These are phyloP conservation scores for Acronicta psi DNA, from an alignment of 2,888 invertebrate species.

Conservation along the genomic window DNA sequence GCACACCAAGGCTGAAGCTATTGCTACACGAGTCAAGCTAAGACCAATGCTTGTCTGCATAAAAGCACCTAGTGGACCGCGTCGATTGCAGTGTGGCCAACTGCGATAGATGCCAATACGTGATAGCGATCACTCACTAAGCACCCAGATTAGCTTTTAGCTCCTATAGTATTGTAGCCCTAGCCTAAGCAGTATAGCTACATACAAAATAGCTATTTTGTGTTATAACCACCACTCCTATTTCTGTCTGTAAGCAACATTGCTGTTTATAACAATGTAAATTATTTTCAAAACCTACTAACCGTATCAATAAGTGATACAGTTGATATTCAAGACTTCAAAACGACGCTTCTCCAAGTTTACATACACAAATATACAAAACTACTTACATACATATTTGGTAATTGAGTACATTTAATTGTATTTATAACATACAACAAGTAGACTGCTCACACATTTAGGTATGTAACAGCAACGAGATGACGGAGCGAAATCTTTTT, in stretches of 20 bases:
- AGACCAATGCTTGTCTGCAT: too few species aligned
- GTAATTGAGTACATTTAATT: slow-evolving; percentile 53
- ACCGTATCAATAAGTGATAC: background rate
- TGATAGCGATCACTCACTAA: too few species aligned
- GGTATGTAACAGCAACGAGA: background rate
- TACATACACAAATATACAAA: slow-evolving; percentile 13
- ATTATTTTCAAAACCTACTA: background rate
- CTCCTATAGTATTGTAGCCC: too few species aligned
- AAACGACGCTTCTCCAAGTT: background rate
- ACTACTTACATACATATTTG: slow-evolving; percentile 42
- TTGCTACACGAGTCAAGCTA: too few species aligned
- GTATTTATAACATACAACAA: slow-evolving; percentile 45
- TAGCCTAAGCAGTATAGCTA: background rate
- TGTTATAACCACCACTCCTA: background rate
- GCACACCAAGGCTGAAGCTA: too few species aligned
- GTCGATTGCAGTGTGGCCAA: too few species aligned
- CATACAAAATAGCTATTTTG: background rate
- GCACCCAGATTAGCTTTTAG: too few species aligned
- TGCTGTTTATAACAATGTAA: background rate
- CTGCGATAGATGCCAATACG: too few species aligned
- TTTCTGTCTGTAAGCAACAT: background rate
- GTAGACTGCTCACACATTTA: slow-evolving; percentile 30
- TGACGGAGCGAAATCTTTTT: background rate
- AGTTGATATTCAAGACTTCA: background rate
- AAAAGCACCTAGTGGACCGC: too few species aligned